phyloP scores from a whole-genome alignment of 2,888 invertebrate species.

The Linyphia triangularis region DNA sequence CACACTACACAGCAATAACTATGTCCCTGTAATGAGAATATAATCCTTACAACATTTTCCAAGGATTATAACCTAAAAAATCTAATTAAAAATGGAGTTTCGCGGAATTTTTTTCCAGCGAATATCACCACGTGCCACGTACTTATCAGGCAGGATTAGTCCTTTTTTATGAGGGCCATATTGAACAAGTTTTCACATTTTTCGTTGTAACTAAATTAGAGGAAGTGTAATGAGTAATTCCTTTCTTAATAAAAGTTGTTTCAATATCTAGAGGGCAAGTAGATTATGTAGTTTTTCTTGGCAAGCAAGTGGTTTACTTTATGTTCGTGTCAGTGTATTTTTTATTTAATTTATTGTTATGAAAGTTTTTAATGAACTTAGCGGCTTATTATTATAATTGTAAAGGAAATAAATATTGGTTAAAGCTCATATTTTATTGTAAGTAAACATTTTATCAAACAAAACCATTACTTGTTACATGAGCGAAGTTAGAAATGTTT shows the following conservation, averaged over 20 bases:
- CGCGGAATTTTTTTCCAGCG: neutral
- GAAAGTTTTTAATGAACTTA: no score
- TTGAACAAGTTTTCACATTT: neutral
- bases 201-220: neutral
- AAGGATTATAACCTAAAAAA: slow-evolving; percentile 7
- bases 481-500: no score
- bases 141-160: neutral
- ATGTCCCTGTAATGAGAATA: slow-evolving; percentile 18
- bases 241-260: neutral
- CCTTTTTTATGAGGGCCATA: neutral
- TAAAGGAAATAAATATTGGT: no score
- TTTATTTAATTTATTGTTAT: no score
- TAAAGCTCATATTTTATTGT: no score
- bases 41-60: slow-evolving; percentile 21
- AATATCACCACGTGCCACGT: neutral
- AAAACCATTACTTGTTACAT: no score
- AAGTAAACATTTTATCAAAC: no score
- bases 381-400: no score
- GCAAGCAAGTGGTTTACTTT: no score
- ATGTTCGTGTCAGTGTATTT: no score
- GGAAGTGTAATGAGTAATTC: neutral
- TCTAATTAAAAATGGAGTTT: slow-evolving; percentile 26
- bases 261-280: neutral
- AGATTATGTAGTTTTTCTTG: no score
- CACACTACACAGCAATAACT: neutral